Conservation (phyloP, 2,797 vertebrate genomes). For the Sciurus carolinensis region DNA sequence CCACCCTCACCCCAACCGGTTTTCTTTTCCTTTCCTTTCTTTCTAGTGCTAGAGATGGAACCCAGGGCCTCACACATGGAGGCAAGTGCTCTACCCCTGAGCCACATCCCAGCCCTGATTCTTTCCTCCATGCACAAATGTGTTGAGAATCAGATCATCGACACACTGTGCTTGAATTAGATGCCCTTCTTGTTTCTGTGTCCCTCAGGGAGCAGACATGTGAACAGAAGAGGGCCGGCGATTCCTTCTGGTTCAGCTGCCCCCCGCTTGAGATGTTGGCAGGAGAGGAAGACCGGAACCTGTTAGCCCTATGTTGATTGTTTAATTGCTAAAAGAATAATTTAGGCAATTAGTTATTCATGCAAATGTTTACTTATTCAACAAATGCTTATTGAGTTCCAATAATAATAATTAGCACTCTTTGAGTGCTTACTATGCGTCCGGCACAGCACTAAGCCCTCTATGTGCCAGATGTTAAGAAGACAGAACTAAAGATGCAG, state of each 20-base stretch:
- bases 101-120: too few relatives aligned
- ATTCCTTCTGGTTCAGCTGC: conserved; percentile 59
- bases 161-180: background rate
- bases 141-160: background rate
- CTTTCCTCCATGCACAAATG: background rate
- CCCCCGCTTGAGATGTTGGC: conserved; percentile 46
- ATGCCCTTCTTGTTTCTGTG: background rate
- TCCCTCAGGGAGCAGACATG: background rate
- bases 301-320: conserved; percentile 65
- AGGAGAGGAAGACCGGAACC: conserved; percentile 61
- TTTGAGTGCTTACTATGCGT: conserved; percentile 37
- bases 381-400: conserved; percentile 58
- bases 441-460: conserved; percentile 42
- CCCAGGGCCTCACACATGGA: background rate
- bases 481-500: background rate
- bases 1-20: background rate
- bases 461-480: conserved; percentile 15
- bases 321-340: conserved; percentile 73
- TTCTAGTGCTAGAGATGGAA: background rate
- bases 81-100: background rate
- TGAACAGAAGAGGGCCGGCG: background rate
- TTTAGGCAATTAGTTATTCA: conserved; percentile 73
- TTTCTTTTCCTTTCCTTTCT: background rate
- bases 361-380: conserved; percentile 70
- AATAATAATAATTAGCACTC: conserved; percentile 65